Evolutionary conservation across 2,797 vertebrate genomes (phyloP), one percentile per base, ranked within the genome.

Genomic region (Syngnathus rostellatus): DNA sequence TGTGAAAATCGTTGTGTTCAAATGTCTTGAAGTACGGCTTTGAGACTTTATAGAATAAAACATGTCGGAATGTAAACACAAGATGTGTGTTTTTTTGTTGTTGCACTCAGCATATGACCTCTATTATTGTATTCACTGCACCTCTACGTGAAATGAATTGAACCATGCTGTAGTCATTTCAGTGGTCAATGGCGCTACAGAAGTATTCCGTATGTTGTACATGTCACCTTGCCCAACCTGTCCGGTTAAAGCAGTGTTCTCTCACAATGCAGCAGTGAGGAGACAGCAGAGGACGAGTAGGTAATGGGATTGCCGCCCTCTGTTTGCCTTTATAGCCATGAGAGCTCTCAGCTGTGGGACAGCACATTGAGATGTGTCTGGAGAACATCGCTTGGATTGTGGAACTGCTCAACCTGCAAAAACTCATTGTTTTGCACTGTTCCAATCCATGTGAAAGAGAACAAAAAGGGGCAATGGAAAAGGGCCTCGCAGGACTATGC

Each of bases 301-400:
- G 80, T 88, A 88, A 88, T 86, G 77, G 81, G 77, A 71, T 76
- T 89, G 84, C 84, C 78, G 77, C 78, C 80, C 80, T 75, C 67
- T 75, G 79, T 88, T 83, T 84, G 71, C 70, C 75, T 81, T 81
- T 71, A 76, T 50, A 76, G 75, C 70, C 55, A n/a, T 5, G 60
- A 61, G 61, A 66, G 70, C 74, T 82, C 78, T 79, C 65, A 72
- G 71, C 74, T 83, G 73, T 78, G 64, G 81, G 76, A 83, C 77
- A 73, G 74, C 67, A 59, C 51, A 16, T 41, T 19, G 62, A 59
- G 70, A 86, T 66, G 75, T 73, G 73, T 76, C 77, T 75, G 66
- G 67, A 77, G 78, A 79, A 70, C 78, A 71, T 83, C 78, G 77
- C 81, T 67, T 73, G 73, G 57, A 64, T 75, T 72, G 64, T 80